phyloP scores from a whole-genome alignment of 2,797 vertebrate species.

The Hephaestus fuliginosus region DNA sequence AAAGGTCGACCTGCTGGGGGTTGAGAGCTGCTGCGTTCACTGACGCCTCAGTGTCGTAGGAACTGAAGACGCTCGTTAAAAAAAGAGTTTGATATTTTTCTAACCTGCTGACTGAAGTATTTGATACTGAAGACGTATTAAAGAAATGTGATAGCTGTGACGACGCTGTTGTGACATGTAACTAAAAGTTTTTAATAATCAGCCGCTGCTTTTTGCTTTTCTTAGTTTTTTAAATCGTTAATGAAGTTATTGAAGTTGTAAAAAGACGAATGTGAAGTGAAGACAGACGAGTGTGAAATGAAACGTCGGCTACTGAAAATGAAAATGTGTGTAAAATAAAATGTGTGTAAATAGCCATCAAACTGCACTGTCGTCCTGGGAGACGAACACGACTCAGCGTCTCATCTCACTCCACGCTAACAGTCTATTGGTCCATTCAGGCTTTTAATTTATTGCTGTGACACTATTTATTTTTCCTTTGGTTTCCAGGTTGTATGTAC shows the following conservation, averaged over 20 bases:
- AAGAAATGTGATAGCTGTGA: constrained; percentile 58
- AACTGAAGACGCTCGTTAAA: not conserved
- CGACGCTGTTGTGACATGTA: constrained; percentile 51
- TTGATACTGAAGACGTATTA: constrained; percentile 75
- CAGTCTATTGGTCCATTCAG: constrained; percentile 36
- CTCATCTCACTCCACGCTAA: constrained; percentile 43
- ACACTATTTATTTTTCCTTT: constrained; percentile 76
- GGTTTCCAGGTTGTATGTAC: constrained; percentile 67
- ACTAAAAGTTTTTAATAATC: constrained; percentile 67
- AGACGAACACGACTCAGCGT: constrained; percentile 48
- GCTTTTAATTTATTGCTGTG: constrained; percentile 76
- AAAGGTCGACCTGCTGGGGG: constrained; percentile 1
- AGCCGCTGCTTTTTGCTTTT: constrained; percentile 56
- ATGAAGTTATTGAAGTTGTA: constrained; percentile 57
- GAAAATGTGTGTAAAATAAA: constrained; percentile 46
- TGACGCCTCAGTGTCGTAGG: not conserved
- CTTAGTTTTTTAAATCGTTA: constrained; percentile 61
- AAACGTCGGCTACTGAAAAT: constrained; percentile 18
- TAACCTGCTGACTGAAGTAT: constrained; percentile 70
- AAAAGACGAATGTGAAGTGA: constrained; percentile 61
- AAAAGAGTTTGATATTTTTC: constrained; percentile 64
- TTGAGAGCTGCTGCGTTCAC: constrained; percentile 47
- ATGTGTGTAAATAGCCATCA: constrained; percentile 74
- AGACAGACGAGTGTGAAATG: constrained; percentile 17
- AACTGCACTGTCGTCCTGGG: constrained; percentile 41